These are phyloP conservation scores for Sturnira hondurensis DNA, from an alignment of 2,113 vertebrate genomes.

Conservation along the genomic window DNA sequence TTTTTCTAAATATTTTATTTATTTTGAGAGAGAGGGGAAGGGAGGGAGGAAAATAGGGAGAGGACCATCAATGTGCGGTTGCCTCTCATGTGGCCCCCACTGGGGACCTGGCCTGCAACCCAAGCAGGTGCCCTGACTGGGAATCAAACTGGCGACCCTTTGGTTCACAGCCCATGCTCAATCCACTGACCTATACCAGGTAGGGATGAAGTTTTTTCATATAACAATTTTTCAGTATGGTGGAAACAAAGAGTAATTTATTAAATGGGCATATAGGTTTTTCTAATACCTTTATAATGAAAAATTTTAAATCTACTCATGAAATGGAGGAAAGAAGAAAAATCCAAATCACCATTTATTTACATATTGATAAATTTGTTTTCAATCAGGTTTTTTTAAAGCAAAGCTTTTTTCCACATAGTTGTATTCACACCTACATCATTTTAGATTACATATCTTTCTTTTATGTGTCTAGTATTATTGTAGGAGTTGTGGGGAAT, in stretches of 20 bases:
- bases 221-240: not conserved
- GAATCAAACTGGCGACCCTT: too few relatives aligned
- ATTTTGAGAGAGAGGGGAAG: too few relatives aligned
- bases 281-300: not conserved
- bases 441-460: not conserved
- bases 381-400: constrained; percentile 15
- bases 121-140: too few relatives aligned
- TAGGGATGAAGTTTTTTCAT: not conserved
- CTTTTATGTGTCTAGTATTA: not conserved
- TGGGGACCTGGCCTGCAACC: too few relatives aligned
- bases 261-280: not conserved
- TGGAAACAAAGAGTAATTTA: not conserved
- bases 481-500: not conserved
- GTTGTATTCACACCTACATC: not conserved
- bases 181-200: too few relatives aligned
- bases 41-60: too few relatives aligned
- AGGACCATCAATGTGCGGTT: too few relatives aligned
- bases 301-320: not conserved
- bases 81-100: too few relatives aligned
- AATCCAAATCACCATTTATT: not conserved
- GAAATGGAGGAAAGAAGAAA: not conserved
- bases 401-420: not conserved
- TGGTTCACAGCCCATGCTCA: too few relatives aligned
- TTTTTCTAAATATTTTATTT: not conserved
- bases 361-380: not conserved